These are phyloP conservation scores for Carassius auratus DNA, from an alignment of 2,113 vertebrate species.

Conservation along the genomic window DNA sequence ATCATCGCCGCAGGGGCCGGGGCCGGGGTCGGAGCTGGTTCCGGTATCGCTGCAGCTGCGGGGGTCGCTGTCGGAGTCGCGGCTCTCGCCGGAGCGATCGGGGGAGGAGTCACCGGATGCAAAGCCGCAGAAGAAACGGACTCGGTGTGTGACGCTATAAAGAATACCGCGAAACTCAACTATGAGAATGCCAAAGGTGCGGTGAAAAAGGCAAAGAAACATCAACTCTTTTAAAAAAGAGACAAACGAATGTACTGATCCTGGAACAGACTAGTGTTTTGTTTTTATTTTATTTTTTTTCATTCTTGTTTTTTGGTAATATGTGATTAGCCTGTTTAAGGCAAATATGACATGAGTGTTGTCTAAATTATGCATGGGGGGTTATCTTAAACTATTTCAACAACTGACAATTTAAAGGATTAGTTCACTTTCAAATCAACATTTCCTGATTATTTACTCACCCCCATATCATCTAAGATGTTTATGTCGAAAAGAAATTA, in stretches of 20 bases:
- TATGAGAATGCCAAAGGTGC: conserved; percentile 17
- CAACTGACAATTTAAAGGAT: too few relatives aligned
- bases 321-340: too few relatives aligned
- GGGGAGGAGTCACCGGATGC: conserved; percentile 22
- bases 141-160: neutral
- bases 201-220: neutral
- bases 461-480: too few relatives aligned
- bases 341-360: too few relatives aligned
- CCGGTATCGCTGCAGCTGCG: neutral
- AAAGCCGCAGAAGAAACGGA: neutral
- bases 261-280: neutral
- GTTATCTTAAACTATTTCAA: too few relatives aligned
- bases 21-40: neutral
- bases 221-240: neutral
- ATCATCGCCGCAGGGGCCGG: neutral
- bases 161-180: neutral
- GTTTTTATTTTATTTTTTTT: too few relatives aligned
- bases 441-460: too few relatives aligned
- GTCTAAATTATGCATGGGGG: too few relatives aligned
- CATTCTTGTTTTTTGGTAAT: too few relatives aligned
- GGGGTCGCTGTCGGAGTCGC: neutral
- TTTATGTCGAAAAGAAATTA: too few relatives aligned
- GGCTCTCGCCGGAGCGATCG: neutral
- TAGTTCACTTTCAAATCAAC: too few relatives aligned
- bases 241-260: neutral